Percentiles rank a stretch among this genome's conserved stretches.
These are phyloP conservation scores for Gallinago nigripennis DNA, from an alignment of 2,797 vertebrate genomes.

Conservation along the genomic window DNA sequence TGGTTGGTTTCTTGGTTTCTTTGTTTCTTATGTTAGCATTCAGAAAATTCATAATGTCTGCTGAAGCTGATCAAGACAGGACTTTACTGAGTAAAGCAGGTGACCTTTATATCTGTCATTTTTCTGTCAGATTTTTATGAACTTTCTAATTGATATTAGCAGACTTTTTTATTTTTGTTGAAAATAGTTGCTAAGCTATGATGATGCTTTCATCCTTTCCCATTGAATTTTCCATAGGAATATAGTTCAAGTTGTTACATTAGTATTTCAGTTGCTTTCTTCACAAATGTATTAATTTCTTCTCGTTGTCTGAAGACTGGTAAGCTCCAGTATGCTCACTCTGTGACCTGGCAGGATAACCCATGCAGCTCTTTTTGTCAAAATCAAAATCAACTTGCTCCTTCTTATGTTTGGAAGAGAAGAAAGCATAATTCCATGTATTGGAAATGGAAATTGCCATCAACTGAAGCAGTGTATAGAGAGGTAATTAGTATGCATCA, in stretches of 20 bases:
- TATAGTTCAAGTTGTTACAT: not conserved
- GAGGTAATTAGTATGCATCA: not conserved
- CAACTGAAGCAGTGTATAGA: not conserved
- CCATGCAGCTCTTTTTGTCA: not conserved
- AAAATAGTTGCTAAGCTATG: not conserved
- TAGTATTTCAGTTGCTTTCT: not conserved
- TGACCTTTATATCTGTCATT: not conserved
- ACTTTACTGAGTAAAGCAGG: not conserved
- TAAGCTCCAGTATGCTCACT: not conserved
- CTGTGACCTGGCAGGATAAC: accelerated
- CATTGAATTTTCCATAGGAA: not conserved
- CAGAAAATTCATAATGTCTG: not conserved
- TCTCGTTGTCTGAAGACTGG: not conserved
- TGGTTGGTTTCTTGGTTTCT: not conserved
- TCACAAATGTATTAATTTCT: not conserved
- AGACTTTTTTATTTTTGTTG: not conserved
- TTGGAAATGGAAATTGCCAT: not conserved
- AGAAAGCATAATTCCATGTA: not conserved
- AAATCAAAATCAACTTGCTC: not conserved
- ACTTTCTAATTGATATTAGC: not conserved
- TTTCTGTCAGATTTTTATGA: not conserved
- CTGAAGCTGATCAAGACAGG: not conserved
- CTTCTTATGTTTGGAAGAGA: not conserved
- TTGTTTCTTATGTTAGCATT: not conserved
- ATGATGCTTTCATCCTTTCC: not conserved